Base-by-base conservation (phyloP, 2,797 vertebrate genomes). In the Thamnophis elegans region DNA sequence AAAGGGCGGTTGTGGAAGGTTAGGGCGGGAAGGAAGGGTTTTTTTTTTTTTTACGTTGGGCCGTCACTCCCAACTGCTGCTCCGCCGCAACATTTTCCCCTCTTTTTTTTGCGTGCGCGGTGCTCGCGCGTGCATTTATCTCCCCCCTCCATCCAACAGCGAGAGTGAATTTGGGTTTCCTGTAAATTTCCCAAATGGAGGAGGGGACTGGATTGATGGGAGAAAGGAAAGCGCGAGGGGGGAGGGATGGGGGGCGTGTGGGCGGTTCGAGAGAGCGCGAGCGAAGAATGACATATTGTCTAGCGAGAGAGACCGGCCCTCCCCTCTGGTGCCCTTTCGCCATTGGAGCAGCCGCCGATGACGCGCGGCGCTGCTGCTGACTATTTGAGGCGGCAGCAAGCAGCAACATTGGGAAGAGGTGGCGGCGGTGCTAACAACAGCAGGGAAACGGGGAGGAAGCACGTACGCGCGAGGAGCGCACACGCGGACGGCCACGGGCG, bases 281-380 rank as follows among this genome's bases (percentile, higher is more conserved):
- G 87, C 14, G 85, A 56, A 42, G 87, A 91, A 65, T 88, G 93
- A 92, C 94, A 94, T 90, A 55, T 13, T 73, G 60, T 92, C 93
- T 25, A 93, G 62, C 86, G 1, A 4, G 91, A 88, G n/a, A 89
- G 87, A n/a, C 85, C 36, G 54, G 92, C 26, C 85, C 89, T 47
- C 86, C 51, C 90, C 92, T 14, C 90, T 28, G 87, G 59, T 89
- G 86, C 91, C 94, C 87, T 60, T 90, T 87, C 88, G 53, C 93
- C 90, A 96, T 96, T 96, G 96, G 96, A 62, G 91, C 89, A 7
- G 86, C 56, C 12, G 53, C 42, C 53, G 22, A 59, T 96, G 96
- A 96, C 95, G 95, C 90, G 91, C 87, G 14, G 20, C 36, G 85
- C 90, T 20, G 94, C 42, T 54, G 94, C 95, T 91, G 96, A 90